Conservation (phyloP, 2,113 vertebrate species). For the Myiagra hebetior region DNA sequence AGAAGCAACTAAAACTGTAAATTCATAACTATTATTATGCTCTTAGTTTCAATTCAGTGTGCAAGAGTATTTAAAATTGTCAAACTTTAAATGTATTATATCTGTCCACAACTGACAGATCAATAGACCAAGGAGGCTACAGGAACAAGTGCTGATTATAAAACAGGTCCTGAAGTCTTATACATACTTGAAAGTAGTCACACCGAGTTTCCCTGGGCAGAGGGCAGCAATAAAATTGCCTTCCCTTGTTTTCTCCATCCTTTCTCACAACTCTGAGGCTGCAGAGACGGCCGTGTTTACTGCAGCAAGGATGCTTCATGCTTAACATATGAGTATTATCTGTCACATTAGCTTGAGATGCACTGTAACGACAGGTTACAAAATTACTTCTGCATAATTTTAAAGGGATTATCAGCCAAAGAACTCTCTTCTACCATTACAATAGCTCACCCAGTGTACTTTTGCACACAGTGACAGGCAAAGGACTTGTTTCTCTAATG, state of each 20-base stretch:
- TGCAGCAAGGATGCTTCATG: slow-evolving; percentile 74
- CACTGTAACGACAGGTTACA: slow-evolving; percentile 65
- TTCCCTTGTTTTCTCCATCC: slow-evolving; percentile 87
- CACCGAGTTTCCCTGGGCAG: slow-evolving; percentile 80
- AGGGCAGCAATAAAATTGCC: slow-evolving; percentile 86
- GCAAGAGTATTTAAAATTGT: background rate
- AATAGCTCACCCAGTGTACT: background rate
- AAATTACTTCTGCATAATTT: background rate
- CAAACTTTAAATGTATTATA: background rate
- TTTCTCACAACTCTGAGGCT: slow-evolving; percentile 84
- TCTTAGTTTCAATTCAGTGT: background rate
- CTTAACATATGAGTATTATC: background rate
- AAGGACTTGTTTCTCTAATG: background rate
- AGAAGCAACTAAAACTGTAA: background rate
- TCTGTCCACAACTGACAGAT: background rate
- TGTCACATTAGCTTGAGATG: background rate
- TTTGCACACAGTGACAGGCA: background rate
- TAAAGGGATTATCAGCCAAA: background rate
- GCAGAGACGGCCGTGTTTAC: slow-evolving; percentile 74
- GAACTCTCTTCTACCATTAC: background rate
- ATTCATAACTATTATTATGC: background rate
- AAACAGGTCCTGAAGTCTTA: background rate
- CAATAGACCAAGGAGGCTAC: background rate
- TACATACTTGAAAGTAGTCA: slow-evolving; percentile 86
- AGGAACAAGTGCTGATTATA: background rate